A percentile compares a stretch with the other conserved stretches of the same genome.
Conservation (phyloP, 1,140 invertebrate genomes). For the Streblospio benedicti region DNA sequence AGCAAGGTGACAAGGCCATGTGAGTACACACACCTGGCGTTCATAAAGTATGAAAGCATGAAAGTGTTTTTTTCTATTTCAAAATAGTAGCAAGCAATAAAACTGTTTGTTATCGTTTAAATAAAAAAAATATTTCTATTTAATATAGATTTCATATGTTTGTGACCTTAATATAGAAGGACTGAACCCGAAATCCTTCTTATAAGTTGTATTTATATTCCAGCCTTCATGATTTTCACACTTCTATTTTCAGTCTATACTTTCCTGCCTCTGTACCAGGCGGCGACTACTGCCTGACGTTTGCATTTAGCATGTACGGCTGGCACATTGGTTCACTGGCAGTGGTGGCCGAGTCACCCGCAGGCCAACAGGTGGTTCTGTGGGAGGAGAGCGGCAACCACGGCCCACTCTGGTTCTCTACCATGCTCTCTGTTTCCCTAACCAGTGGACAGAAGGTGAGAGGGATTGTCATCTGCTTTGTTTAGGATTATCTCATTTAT, state of each 20-base stretch:
- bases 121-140: no score
- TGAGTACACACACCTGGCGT: no score
- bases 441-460: neutral
- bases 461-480: neutral
- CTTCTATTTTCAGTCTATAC: neutral
- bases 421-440: constrained; percentile 12
- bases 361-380: constrained; percentile 16
- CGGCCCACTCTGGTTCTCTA: constrained; percentile 24
- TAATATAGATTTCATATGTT: no score
- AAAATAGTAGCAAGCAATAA: no score
- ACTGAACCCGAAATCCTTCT: no score
- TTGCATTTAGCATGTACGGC: constrained; percentile 74
- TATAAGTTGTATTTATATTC: no score
- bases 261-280: neutral
- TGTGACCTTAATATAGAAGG: no score
- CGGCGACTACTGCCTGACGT: constrained; percentile 38
- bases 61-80: no score
- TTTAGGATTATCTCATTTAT: no score
- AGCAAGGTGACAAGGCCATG: constrained; percentile 32
- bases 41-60: no score
- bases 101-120: no score
- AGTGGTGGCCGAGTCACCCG: neutral
- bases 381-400: constrained; percentile 9
- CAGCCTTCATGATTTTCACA: no score
- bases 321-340: constrained; percentile 31